Evolutionary conservation across 2,888 invertebrate species (phyloP).

Genomic region (Drosophila melanosoma): DNA sequence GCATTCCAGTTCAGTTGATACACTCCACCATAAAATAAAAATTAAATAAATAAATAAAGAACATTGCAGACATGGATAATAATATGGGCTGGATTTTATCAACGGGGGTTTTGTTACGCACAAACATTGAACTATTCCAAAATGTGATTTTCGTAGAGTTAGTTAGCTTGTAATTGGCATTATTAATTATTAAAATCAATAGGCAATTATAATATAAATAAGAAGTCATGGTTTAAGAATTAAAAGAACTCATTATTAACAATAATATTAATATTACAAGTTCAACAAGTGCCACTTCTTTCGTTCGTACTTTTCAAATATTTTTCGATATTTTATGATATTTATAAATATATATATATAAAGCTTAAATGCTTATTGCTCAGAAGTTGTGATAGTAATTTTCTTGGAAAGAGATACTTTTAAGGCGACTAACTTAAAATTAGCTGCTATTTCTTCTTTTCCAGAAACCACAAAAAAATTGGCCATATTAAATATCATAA

Average conservation of each 20-base stretch:
- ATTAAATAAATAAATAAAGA: constrained; percentile 7
- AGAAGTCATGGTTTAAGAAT: not conserved
- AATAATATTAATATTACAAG: not conserved
- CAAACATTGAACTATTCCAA: not conserved
- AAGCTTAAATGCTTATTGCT: not conserved
- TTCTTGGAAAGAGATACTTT: not conserved
- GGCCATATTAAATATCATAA: not conserved
- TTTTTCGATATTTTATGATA: not conserved
- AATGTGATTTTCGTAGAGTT: not conserved
- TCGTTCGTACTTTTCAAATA: not conserved
- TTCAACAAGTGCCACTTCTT: not conserved
- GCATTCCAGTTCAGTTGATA: constrained; percentile 10
- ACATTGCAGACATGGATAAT: not conserved
- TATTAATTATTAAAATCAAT: not conserved
- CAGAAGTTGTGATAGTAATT: not conserved
- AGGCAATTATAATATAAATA: not conserved
- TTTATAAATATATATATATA: not conserved
- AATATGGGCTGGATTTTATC: not conserved
- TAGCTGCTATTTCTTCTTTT: not conserved
- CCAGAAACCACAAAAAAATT: not conserved
- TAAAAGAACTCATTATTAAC: not conserved
- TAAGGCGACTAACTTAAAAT: not conserved
- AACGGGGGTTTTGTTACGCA: not conserved
- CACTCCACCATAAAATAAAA: constrained; percentile 1
- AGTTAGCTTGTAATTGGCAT: not conserved